These are phyloP conservation scores for Drosophila infuscata DNA, from an alignment of 2,888 invertebrate genomes.

Conservation along the genomic window DNA sequence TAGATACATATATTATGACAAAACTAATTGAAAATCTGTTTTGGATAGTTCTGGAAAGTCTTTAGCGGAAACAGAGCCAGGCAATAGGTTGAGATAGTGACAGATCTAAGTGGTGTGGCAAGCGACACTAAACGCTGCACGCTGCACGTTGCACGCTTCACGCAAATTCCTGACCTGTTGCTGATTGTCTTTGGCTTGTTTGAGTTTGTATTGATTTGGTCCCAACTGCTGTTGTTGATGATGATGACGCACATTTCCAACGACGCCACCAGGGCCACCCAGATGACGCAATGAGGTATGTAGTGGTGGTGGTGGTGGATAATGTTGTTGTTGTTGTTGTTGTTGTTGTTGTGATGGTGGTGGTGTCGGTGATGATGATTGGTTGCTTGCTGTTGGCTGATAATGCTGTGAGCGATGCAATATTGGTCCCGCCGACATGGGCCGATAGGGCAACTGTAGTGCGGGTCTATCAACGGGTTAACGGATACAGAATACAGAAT, in stretches of 20 bases:
- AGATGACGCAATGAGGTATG: conserved; percentile 84
- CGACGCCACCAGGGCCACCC: conserved; percentile 74
- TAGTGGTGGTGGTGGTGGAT: conserved; percentile 53
- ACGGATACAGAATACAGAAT: conserved; percentile 28
- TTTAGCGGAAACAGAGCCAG: conserved; percentile 35
- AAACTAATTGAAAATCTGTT: conserved; percentile 8
- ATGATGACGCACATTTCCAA: conserved; percentile 59
- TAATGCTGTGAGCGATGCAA: conserved; percentile 84
- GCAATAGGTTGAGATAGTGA: conserved; percentile 24
- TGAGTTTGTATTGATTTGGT: conserved; percentile 72
- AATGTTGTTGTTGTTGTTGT: conserved; percentile 56
- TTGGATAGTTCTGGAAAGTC: conserved; percentile 18
- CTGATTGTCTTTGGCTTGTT: conserved; percentile 80
- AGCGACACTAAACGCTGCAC: conserved; percentile 8
- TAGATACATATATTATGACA: neutral
- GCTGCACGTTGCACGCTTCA: conserved; percentile 14
- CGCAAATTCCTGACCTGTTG: conserved; percentile 79
- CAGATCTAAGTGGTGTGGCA: conserved; percentile 38
- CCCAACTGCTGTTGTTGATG: conserved; percentile 58
- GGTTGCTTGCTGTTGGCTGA: conserved; percentile 70
- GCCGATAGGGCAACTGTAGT: conserved; percentile 85
- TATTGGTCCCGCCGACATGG: conserved; percentile 85
- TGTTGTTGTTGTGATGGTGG: conserved; percentile 39
- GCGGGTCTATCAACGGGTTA: conserved; percentile 80
- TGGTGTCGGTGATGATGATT: conserved; percentile 63